These are phyloP conservation scores for Papilio protenor DNA, from an alignment of 2,888 invertebrate species.

Conservation along the genomic window DNA sequence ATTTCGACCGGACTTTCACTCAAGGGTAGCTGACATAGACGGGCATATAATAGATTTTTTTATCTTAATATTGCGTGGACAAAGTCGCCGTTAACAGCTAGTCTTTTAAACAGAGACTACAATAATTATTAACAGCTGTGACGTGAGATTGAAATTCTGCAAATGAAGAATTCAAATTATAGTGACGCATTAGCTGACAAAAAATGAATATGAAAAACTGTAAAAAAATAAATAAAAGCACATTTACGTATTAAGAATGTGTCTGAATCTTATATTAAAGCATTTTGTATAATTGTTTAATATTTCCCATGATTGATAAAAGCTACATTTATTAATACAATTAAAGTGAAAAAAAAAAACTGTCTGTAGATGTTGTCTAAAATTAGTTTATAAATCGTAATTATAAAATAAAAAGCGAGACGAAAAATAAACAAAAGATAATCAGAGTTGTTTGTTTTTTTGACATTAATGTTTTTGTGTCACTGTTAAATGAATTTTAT, in stretches of 20 bases:
- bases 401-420: not conserved
- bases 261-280: not conserved
- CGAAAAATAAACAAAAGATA: not conserved
- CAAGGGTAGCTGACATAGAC: too few species aligned
- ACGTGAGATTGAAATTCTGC: too few species aligned
- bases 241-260: not conserved
- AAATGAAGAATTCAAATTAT: not conserved
- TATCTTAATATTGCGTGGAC: too few species aligned
- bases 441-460: too few species aligned
- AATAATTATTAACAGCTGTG: too few species aligned
- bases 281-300: not conserved
- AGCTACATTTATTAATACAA: not conserved
- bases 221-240: not conserved
- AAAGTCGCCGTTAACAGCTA: too few species aligned
- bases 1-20: too few species aligned
- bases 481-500: too few species aligned
- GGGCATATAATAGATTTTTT: too few species aligned
- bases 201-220: not conserved
- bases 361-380: not conserved
- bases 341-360: not conserved
- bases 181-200: not conserved
- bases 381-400: not conserved
- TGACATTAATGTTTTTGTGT: too few species aligned
- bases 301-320: constrained; percentile 7
- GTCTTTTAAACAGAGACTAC: too few species aligned